phyloP scores from a whole-genome alignment of 1,140 invertebrate species.

The Diachasma alloeum region DNA sequence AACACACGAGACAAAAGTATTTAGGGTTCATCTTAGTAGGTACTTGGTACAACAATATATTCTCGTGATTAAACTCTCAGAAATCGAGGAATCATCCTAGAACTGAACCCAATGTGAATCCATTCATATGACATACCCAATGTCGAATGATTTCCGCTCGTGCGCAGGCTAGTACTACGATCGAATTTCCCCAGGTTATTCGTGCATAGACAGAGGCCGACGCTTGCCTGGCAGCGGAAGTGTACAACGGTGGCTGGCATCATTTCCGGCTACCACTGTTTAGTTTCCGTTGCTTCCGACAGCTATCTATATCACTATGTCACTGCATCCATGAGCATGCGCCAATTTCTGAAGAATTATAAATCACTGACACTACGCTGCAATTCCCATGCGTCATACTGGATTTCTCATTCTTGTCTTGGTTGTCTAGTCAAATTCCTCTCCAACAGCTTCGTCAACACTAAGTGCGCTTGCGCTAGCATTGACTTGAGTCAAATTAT shows the following conservation, averaged over 20 bases:
- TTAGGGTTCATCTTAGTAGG: no score
- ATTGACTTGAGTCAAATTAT: no score
- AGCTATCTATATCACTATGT: conserved; percentile 48
- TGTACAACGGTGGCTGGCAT: conserved; percentile 47
- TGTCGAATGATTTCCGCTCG: conserved; percentile 17
- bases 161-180: conserved; percentile 16
- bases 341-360: background rate
- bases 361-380: background rate
- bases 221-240: conserved; percentile 32
- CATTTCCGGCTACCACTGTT: conserved; percentile 56
- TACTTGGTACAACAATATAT: background rate
- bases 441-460: no score
- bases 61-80: background rate
- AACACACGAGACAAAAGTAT: no score
- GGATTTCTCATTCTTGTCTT: no score
- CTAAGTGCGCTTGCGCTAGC: no score
- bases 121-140: background rate
- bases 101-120: background rate
- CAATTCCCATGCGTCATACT: no score
- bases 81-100: background rate
- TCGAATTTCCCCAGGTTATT: conserved; percentile 29
- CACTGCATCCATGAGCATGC: conserved; percentile 25
- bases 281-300: conserved; percentile 56
- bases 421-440: no score
- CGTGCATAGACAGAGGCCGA: conserved; percentile 14